phyloP scores from a whole-genome alignment of 2,888 invertebrate species.

The Teinopalpus imperialis region DNA sequence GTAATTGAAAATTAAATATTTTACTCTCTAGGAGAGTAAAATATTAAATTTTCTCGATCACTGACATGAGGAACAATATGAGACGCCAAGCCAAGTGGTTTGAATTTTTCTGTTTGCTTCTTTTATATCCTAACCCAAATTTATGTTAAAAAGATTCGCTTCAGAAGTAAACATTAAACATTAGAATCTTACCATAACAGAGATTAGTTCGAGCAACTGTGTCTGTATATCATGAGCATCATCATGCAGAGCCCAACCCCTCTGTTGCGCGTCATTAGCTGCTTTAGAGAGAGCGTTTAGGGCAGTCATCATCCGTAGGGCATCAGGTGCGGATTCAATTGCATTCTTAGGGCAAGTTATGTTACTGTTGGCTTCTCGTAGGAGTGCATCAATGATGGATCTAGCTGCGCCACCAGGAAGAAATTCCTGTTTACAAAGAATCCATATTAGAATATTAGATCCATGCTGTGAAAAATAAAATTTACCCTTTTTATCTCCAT shows the following conservation, averaged over 20 bases:
- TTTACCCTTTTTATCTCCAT: no score
- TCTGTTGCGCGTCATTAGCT: slow-evolving; percentile 96
- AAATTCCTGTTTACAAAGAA: slow-evolving; percentile 69
- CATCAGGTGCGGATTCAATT: slow-evolving; percentile 92
- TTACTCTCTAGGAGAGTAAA: no score
- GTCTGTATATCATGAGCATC: slow-evolving; percentile 94
- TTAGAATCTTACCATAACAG: slow-evolving; percentile 88
- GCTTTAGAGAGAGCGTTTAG: slow-evolving; percentile 92
- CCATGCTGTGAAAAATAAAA: no score
- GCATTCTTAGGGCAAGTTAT: slow-evolving; percentile 82
- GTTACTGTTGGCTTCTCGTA: slow-evolving; percentile 72
- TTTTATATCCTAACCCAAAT: no score
- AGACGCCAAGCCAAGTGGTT: no score
- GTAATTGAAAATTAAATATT: no score
- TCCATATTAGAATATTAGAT: no score
- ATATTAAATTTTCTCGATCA: no score
- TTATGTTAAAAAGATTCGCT: no score
- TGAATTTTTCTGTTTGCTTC: no score
- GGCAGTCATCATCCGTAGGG: slow-evolving; percentile 90
- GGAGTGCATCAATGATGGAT: slow-evolving; percentile 71
- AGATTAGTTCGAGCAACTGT: slow-evolving; percentile 90
- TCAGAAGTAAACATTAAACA: no score
- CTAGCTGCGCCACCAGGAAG: slow-evolving; percentile 73
- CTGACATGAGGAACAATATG: no score
- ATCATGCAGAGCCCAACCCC: slow-evolving; percentile 97